A percentile compares a stretch with the other conserved stretches of the same genome.
These are phyloP conservation scores for Solenodon paradoxus DNA, from an alignment of 2,113 vertebrate species.

Conservation along the genomic window DNA sequence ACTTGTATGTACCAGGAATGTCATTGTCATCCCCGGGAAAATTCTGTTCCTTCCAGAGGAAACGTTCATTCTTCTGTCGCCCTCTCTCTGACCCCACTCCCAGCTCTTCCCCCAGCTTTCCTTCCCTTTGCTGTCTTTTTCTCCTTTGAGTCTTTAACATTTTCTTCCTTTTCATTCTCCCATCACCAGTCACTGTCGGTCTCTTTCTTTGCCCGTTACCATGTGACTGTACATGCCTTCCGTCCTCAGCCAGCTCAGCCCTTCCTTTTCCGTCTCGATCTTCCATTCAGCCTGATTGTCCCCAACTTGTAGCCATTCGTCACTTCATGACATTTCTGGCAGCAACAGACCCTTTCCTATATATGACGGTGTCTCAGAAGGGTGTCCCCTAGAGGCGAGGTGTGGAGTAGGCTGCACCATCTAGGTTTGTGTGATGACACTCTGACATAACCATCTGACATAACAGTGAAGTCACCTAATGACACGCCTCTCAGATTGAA, in stretches of 20 bases:
- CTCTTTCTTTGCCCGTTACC: not conserved
- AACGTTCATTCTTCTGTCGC: not conserved
- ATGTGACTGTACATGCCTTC: not conserved
- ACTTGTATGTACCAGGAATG: not conserved
- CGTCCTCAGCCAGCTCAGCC: not conserved
- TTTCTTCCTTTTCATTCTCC: not conserved
- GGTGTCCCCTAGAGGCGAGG: fast-evolving
- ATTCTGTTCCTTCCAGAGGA: not conserved
- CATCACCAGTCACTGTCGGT: not conserved
- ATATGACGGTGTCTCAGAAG: not conserved
- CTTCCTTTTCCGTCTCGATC: not conserved
- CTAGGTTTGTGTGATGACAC: too few species aligned
- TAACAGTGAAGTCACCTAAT: too few species aligned
- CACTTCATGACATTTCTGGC: too few species aligned
- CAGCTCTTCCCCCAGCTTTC: not conserved
- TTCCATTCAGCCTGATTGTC: not conserved
- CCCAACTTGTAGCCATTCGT: too few species aligned
- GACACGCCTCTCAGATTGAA: too few species aligned
- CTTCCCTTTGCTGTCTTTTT: not conserved
- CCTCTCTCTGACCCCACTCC: not conserved
- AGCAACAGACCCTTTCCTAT: too few species aligned
- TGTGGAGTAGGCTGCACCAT: not conserved
- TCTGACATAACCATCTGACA: fast-evolving
- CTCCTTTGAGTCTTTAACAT: not conserved
- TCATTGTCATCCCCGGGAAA: not conserved